Percentiles rank a stretch among this genome's conserved stretches.
These are phyloP conservation scores for Limenitis camilla DNA, from an alignment of 2,888 invertebrate genomes.

Conservation along the genomic window DNA sequence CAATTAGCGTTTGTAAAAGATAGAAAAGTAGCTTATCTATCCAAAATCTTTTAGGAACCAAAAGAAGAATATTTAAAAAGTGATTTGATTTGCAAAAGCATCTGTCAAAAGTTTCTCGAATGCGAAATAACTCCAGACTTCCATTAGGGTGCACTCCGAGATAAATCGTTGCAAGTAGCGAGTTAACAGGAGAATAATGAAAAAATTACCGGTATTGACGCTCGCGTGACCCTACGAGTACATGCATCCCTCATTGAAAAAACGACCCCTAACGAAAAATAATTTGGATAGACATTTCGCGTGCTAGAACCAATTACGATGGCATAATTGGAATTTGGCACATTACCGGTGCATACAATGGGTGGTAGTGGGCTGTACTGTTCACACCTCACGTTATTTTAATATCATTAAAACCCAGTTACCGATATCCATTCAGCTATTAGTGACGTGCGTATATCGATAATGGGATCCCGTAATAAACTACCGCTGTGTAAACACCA, in stretches of 20 bases:
- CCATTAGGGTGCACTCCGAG: conserved; percentile 27
- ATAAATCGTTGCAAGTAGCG: conserved; percentile 56
- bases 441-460: conserved; percentile 13
- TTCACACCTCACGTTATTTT: conserved; percentile 55
- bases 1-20: too few species aligned
- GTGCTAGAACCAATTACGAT: conserved; percentile 61
- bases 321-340: conserved; percentile 65
- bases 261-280: conserved; percentile 57
- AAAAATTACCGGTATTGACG: conserved; percentile 68
- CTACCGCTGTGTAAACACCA: background rate
- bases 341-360: conserved; percentile 63
- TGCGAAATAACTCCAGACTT: conserved; percentile 3
- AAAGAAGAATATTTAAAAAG: too few species aligned
- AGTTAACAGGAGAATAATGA: conserved; percentile 74
- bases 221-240: conserved; percentile 45
- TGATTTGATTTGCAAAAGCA: too few species aligned
- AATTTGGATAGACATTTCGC: conserved; percentile 74
- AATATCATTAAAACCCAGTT: conserved; percentile 55
- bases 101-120: background rate
- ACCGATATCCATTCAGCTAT: conserved; percentile 19
- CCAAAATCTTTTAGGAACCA: too few species aligned
- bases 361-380: conserved; percentile 49
- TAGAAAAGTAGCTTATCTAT: too few species aligned
- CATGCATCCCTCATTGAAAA: conserved; percentile 48
- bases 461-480: conserved; percentile 13